Percentiles rank a stretch among this genome's conserved stretches.
phyloP scores from a whole-genome alignment of 2,113 vertebrate species.

The Himantopus leucocephalus region DNA sequence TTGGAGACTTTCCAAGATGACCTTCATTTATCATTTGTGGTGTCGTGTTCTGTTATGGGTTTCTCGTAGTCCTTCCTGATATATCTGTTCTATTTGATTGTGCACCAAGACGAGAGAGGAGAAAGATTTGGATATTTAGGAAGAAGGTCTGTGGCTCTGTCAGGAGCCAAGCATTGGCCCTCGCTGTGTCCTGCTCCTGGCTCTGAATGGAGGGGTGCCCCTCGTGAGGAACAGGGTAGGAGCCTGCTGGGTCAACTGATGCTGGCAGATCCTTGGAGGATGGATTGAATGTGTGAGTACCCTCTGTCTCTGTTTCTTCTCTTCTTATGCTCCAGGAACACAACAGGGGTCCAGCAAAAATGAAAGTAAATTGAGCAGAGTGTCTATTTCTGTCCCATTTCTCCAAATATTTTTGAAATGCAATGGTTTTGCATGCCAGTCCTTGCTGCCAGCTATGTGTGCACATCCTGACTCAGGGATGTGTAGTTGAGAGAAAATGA shows the following conservation, averaged over 20 bases:
- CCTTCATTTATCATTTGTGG: not conserved
- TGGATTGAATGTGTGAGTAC: not conserved
- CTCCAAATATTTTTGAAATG: not conserved
- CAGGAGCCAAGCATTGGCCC: not conserved
- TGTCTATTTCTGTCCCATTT: not conserved
- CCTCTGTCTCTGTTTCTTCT: not conserved
- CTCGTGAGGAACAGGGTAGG: not conserved
- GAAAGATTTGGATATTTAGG: not conserved
- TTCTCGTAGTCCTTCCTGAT: not conserved
- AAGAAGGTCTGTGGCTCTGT: not conserved
- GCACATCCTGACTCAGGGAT: not conserved
- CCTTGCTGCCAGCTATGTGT: not conserved
- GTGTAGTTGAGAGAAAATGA: not conserved
- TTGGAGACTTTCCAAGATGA: not conserved
- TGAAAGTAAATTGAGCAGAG: not conserved
- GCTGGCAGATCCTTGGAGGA: not conserved
- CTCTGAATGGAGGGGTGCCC: not conserved
- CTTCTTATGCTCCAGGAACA: not conserved
- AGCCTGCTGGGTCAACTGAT: fast-evolving
- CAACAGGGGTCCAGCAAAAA: not conserved
- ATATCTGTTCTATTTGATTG: not conserved
- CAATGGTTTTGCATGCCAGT: not conserved
- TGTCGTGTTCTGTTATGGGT: not conserved
- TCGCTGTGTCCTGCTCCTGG: not conserved
- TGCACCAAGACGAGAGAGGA: not conserved